These are phyloP conservation scores for Psilanteris sp. DNA, from an alignment of 1,140 invertebrate genomes.

Conservation along the genomic window DNA sequence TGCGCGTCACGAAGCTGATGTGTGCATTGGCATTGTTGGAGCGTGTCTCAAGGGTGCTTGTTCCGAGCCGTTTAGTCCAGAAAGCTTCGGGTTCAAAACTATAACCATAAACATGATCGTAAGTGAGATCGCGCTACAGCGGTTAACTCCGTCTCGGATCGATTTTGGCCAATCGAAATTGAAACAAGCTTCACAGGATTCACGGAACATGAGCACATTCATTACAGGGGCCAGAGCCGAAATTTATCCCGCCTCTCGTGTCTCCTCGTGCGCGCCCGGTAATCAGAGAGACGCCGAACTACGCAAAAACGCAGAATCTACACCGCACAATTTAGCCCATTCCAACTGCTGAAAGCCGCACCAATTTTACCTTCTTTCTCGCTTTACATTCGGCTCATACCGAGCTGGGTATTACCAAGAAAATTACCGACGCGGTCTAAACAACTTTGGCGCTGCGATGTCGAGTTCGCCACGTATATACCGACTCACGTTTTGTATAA, in stretches of 20 bases:
- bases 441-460: no score
- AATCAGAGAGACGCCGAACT: conserved; percentile 21
- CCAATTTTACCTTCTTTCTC: background rate
- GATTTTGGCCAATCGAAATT: conserved; percentile 45
- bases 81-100: conserved; percentile 31
- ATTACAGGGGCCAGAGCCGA: conserved; percentile 4
- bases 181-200: conserved; percentile 52
- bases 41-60: conserved; percentile 38
- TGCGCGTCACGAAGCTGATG: conserved; percentile 15
- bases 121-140: conserved; percentile 46
- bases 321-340: conserved; percentile 7
- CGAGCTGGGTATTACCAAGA: no score
- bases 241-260: conserved; percentile 10
- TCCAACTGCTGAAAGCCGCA: background rate
- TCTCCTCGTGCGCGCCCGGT: conserved; percentile 14
- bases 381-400: no score
- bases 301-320: conserved; percentile 16
- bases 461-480: no score
- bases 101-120: conserved; percentile 58
- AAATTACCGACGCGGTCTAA: no score
- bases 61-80: conserved; percentile 43
- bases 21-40: conserved; percentile 8
- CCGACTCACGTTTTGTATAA: no score
- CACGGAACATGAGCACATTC: conserved; percentile 42
- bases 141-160: conserved; percentile 59